These are phyloP conservation scores for Drosophila virilis DNA, from an alignment of 1,140 invertebrate species.

Conservation along the genomic window DNA sequence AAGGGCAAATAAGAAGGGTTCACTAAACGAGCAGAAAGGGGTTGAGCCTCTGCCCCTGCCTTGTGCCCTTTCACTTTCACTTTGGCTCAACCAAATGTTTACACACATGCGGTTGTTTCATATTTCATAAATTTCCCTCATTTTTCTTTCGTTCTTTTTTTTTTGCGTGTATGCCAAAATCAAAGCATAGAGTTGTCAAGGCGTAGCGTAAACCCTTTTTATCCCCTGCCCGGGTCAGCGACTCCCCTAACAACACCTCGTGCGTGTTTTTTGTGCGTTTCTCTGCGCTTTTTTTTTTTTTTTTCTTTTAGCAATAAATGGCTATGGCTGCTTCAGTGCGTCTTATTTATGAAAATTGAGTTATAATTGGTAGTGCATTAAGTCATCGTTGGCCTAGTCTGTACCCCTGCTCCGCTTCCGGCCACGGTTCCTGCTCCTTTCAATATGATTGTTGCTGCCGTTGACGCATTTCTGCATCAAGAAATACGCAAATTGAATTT, in stretches of 20 bases:
- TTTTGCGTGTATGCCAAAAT: constrained; percentile 50
- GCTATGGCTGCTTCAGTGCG: constrained; percentile 11
- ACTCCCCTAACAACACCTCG: neutral
- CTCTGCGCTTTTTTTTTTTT: constrained; percentile 32
- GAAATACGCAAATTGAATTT: constrained; percentile 83
- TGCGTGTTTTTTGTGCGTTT: constrained; percentile 62
- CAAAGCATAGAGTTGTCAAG: constrained; percentile 81
- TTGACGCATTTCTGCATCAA: constrained; percentile 80
- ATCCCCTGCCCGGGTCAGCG: neutral
- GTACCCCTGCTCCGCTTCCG: constrained; percentile 10
- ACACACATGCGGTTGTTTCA: constrained; percentile 82
- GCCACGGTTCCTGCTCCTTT: constrained; percentile 8
- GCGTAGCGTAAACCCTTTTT: constrained; percentile 53
- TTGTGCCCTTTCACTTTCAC: constrained; percentile 22
- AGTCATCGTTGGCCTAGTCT: constrained; percentile 51
- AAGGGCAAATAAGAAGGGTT: constrained; percentile 57
- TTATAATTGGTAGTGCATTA: constrained; percentile 83
- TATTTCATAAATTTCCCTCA: constrained; percentile 69
- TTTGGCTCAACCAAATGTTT: constrained; percentile 63
- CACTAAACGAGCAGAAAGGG: constrained; percentile 33
- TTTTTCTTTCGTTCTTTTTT: constrained; percentile 12
- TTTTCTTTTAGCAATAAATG: constrained; percentile 26
- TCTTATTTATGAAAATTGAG: constrained; percentile 83
- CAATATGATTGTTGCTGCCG: constrained; percentile 44
- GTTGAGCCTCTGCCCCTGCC: constrained; percentile 16